Evolutionary conservation across 2,888 invertebrate species (phyloP), one percentile per base, ranked within the genome.

Genomic region (Pseudanteris insignis): DNA sequence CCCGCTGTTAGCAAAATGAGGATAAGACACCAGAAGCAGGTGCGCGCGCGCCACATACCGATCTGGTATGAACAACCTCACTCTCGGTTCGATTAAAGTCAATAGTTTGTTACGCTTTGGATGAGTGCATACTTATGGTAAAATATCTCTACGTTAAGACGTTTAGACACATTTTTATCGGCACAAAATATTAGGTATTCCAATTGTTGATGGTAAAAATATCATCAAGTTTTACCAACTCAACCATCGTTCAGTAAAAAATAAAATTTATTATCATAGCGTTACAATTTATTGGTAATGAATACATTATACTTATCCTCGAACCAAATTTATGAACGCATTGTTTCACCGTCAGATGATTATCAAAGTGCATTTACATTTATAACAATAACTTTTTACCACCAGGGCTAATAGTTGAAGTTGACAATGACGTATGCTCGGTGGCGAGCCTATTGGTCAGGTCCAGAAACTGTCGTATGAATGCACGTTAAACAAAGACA

Each of bases 1-100:
- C 30, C 65, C 65, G n/a, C 64, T 68, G 67, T 63, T 67, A 65
- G 65, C 66, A 64, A 65, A 64, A 70, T 66, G 69, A 69, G 67
- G 67, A 59, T 59, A 60, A 48, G 58, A 58, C 65, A 58, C 65
- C 37, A 24, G 44, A 36, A 50, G 54, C 63, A 63, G 58, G 63
- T 63, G 48, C 63, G 13, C 50, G 13, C 50, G 36, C 8, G 11
- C 48, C 40, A 29, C 48, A 59, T 58, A 59, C 65, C 58, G 55
- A 65, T 66, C 65, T 60, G 63, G 51, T 64, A 59, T 59, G 59
- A 58, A 54, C 65, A 63, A 67, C 70, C 70, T 70, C 63, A 64
- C 66, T 67, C 46, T 47, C 36, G 55, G 44, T 44, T 48, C 62
- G 47, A 62, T 64, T 64, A 59, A 30, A 59, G 58, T 47, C 57